Evolutionary conservation across 2,888 invertebrate species (phyloP), one percentile per base, ranked within the genome.

Genomic region (Drosophila silvestris): DNA sequence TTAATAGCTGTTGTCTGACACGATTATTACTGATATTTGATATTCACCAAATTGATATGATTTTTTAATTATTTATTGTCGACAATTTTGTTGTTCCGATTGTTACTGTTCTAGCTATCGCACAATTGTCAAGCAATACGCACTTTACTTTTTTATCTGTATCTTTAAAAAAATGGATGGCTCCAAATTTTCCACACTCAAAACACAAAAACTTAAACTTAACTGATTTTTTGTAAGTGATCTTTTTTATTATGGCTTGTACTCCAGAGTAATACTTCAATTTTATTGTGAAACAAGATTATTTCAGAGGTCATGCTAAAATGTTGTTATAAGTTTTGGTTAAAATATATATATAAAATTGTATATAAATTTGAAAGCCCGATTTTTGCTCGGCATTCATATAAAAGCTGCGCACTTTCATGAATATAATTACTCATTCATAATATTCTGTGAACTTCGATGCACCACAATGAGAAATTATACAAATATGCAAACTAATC

Each of bases 1-100:
- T 64, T 82, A 79, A 78, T 74, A 33, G 51, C 41, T 47, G 66
- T 73, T 22, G 58, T 19, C 30, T 50, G 44, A n/a, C 41, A 44
- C 37, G 22, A 35, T 60, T 58, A 26, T 37, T 16, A 51, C 51
- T 39, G 51, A 70, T 79, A 59, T 69, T 82, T 52, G 22, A 22
- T 51, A 60, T 32, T 53, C 44, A 44, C 58, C 28, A 32, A 68
- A 59, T 28, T 73, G 84, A 90, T 85, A 85, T 82, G 80, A 85
- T 57, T 69, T 59, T 74, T 82, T 79, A 88, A 90, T 88, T 85
- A 90, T 79, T 79, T 68, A 59, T 72, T 74, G 68, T 84, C 71
- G 41, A 9, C 10, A 28, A 19, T 26, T 35, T 47, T 41, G 54
- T 41, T 70, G 26, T 77, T 66, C 52, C 44, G 70, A 37, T 64